These are phyloP conservation scores for Gastracanthus pulcherrimus DNA, from an alignment of 2,888 invertebrate genomes.

Conservation along the genomic window DNA sequence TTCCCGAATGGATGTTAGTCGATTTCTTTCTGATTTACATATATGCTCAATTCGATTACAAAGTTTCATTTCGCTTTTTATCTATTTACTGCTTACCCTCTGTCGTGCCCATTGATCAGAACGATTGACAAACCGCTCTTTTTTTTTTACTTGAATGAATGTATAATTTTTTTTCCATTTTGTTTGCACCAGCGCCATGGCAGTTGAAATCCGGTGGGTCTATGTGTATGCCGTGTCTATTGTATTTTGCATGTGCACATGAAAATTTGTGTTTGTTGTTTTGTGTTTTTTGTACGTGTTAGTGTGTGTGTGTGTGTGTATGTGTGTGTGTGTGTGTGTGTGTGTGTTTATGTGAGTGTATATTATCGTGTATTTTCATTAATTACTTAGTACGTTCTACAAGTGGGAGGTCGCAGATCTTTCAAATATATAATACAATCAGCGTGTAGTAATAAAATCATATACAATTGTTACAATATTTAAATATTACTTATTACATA, in stretches of 20 bases:
- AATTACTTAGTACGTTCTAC: constrained; percentile 70
- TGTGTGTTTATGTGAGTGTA: constrained; percentile 53
- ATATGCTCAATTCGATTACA: constrained; percentile 30
- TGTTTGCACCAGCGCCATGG: constrained; percentile 72
- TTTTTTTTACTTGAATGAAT: constrained; percentile 48
- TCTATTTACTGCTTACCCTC: neutral
- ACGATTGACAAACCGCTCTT: constrained; percentile 4
- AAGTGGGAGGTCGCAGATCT: constrained; percentile 76
- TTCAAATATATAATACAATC: constrained; percentile 77
- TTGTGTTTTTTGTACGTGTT: too few relatives aligned
- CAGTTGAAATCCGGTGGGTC: constrained; percentile 71
- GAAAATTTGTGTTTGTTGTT: constrained; percentile 47
- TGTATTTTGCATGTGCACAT: constrained; percentile 42
- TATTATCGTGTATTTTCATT: constrained; percentile 61
- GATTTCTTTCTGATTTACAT: constrained; percentile 59
- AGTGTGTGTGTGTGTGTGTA: constrained; percentile 41
- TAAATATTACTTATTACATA: constrained; percentile 78
- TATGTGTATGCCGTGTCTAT: constrained; percentile 47
- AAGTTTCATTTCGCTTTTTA: neutral
- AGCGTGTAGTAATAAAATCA: constrained; percentile 78
- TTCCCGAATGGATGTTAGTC: constrained; percentile 66
- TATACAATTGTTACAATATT: constrained; percentile 78
- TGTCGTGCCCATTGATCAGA: constrained; percentile 4
- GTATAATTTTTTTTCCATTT: constrained; percentile 61
- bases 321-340: constrained; percentile 54